phyloP scores from a whole-genome alignment of 1,140 invertebrate genomes.

The Arctopsyche grandis region DNA sequence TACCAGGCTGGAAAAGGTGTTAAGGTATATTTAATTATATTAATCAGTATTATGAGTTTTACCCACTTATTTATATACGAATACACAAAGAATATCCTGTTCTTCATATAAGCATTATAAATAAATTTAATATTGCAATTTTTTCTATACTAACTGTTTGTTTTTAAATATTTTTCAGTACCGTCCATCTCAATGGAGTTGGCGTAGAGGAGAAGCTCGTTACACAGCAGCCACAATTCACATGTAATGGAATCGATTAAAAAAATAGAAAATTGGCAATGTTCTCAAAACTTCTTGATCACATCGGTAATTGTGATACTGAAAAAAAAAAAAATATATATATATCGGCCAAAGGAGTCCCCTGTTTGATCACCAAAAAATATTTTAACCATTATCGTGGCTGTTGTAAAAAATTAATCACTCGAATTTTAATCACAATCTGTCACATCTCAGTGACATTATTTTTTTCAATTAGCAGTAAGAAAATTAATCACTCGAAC shows the following conservation, averaged over 20 bases:
- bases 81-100: too few species aligned
- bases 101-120: too few species aligned
- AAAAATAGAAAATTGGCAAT: background rate
- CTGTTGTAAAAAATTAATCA: too few species aligned
- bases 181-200: constrained; percentile 93
- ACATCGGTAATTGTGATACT: too few species aligned
- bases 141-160: too few species aligned
- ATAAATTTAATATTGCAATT: background rate
- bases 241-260: constrained; percentile 72
- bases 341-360: background rate
- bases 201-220: constrained; percentile 86
- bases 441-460: too few species aligned
- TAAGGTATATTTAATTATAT: constrained; percentile 5
- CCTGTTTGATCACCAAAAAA: background rate
- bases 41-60: background rate
- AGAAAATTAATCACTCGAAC: too few species aligned
- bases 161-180: constrained; percentile 74
- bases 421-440: too few species aligned
- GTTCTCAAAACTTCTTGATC: too few species aligned
- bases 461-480: too few species aligned
- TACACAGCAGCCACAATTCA: constrained; percentile 94
- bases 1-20: constrained; percentile 43
- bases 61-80: too few species aligned
- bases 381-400: background rate
- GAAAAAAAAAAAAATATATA: too few species aligned